Conservation (phyloP, 2,888 invertebrate species). For the Malthinus seriepunctatus region DNA sequence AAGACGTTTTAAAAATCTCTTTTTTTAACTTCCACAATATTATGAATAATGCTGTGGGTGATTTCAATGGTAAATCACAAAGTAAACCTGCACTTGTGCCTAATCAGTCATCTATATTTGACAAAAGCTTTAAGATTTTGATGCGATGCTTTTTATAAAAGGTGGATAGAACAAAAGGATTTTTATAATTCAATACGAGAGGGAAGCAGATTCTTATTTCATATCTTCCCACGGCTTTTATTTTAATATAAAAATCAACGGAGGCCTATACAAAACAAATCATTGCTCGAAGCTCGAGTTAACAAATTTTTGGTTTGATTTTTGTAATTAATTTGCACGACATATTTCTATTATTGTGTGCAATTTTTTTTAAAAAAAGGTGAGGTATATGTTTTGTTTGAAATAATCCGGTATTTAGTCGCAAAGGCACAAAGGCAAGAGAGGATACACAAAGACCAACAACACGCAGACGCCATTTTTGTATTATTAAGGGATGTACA, state of each 20-base stretch:
- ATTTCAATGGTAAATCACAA: conserved; percentile 17
- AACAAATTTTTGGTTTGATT: neutral
- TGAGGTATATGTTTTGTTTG: conserved; percentile 30
- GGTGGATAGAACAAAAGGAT: conserved; percentile 4
- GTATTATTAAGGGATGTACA: conserved; percentile 26
- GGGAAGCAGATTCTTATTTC: conserved; percentile 20
- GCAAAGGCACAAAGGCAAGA: conserved; percentile 52
- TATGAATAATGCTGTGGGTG: conserved; percentile 1
- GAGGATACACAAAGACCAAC: conserved; percentile 39
- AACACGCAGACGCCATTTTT: conserved; percentile 22
- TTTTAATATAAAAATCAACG: neutral
- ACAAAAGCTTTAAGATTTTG: conserved; percentile 11
- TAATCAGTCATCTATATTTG: conserved; percentile 20
- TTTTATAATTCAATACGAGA: conserved; percentile 19
- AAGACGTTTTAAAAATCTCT: too few relatives aligned
- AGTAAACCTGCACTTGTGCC: conserved; percentile 16
- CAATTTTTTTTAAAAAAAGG: neutral
- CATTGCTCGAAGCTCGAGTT: neutral
- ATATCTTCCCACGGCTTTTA: conserved; percentile 24
- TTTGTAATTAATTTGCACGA: too few relatives aligned
- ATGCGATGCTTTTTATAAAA: conserved; percentile 8
- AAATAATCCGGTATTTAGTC: conserved; percentile 52
- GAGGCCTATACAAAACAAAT: neutral
- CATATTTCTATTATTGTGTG: neutral
- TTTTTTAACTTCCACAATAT: neutral